Percentiles rank a stretch among this genome's conserved stretches.
Conservation (phyloP, 2,888 invertebrate species). For the Boloria selene region DNA sequence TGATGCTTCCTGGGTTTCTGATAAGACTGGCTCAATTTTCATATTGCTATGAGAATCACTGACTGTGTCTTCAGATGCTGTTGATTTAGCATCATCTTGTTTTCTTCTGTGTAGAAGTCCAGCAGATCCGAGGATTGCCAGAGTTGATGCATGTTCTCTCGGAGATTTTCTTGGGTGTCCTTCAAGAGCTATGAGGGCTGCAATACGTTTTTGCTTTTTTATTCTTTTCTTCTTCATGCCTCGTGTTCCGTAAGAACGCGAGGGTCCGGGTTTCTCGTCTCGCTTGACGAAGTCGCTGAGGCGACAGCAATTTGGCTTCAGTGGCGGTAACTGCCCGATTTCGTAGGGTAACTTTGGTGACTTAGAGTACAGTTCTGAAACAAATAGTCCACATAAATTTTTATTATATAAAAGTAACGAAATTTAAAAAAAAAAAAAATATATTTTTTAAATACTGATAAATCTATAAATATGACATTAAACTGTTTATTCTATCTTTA, state of each 20-base stretch:
- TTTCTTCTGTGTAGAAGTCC: constrained; percentile 83
- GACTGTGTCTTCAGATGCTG: constrained; percentile 72
- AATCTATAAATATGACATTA: no score
- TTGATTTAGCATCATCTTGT: constrained; percentile 72
- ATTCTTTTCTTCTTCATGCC: constrained; percentile 69
- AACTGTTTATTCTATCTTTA: no score
- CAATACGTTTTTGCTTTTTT: constrained; percentile 62
- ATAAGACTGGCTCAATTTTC: constrained; percentile 59
- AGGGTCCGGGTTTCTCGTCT: constrained; percentile 67
- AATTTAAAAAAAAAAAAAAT: no score
- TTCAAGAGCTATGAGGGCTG: constrained; percentile 63
- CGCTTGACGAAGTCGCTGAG: constrained; percentile 74
- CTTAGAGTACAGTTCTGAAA: constrained; percentile 81
- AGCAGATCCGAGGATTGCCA: constrained; percentile 88
- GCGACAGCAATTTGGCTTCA: constrained; percentile 81
- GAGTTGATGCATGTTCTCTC: constrained; percentile 92
- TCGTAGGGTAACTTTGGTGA: constrained; percentile 90
- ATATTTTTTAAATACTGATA: no score
- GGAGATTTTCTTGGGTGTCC: constrained; percentile 91
- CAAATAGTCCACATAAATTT: constrained; percentile 37
- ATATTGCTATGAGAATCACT: constrained; percentile 64
- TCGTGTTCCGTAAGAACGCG: constrained; percentile 68
- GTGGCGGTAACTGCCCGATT: constrained; percentile 84
- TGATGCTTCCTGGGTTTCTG: constrained; percentile 64
- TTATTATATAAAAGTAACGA: not conserved